Conservation (phyloP, 2,888 invertebrate species). For the Tyria jacobaeae region DNA sequence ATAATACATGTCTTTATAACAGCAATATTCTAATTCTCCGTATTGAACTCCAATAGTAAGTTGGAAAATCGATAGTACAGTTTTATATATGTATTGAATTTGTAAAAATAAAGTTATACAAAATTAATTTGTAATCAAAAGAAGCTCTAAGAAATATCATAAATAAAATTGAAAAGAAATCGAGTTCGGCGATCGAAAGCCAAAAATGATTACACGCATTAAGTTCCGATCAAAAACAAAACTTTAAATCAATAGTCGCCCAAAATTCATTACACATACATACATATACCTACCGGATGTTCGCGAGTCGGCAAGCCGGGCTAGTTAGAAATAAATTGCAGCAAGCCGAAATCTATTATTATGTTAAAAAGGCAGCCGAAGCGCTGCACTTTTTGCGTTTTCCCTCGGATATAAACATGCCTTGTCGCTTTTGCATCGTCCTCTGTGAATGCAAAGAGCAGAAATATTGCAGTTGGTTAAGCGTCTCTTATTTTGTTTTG, state of each 20-base stretch:
- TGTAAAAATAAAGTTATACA: too few relatives aligned
- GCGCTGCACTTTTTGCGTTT: conserved; percentile 71
- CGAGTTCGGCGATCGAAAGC: not conserved
- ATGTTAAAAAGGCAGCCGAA: conserved; percentile 75
- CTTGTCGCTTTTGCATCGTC: conserved; percentile 63
- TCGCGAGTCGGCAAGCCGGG: conserved; percentile 41
- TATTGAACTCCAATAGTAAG: too few relatives aligned
- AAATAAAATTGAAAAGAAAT: too few relatives aligned
- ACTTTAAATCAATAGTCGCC: conserved; percentile 33
- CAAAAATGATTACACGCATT: not conserved
- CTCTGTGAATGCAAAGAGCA: conserved; percentile 47
- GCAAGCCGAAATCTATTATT: conserved; percentile 76
- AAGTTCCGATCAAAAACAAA: conserved; percentile 1
- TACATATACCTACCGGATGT: conserved; percentile 25
- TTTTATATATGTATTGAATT: too few relatives aligned
- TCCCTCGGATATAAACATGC: conserved; percentile 73
- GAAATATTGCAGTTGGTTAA: conserved; percentile 27
- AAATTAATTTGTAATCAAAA: too few relatives aligned
- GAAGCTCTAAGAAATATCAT: too few relatives aligned
- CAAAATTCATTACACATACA: conserved; percentile 22
- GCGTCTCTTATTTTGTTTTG: not conserved
- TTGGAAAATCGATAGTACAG: too few relatives aligned
- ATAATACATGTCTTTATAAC: too few relatives aligned
- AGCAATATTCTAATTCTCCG: too few relatives aligned
- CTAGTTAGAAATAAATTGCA: conserved; percentile 72